Conservation (phyloP, 2,888 invertebrate genomes). For the Vannuccia rotundouncinata region DNA sequence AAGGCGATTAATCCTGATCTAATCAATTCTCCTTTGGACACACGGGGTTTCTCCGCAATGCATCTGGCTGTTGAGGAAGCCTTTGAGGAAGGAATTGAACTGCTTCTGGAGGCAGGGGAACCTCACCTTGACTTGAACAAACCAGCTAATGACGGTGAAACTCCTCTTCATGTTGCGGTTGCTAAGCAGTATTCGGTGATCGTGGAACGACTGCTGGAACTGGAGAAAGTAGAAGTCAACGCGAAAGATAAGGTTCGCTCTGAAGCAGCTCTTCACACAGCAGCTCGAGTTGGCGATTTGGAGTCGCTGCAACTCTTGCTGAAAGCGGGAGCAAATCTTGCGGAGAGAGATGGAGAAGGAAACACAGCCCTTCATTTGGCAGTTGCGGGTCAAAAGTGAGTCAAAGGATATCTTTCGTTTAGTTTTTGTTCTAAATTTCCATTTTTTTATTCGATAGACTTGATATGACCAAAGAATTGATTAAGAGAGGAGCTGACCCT, state of each 20-base stretch:
- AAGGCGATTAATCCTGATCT: background rate
- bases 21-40: background rate
- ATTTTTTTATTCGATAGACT: background rate
- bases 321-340: background rate
- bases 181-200: background rate
- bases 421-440: background rate
- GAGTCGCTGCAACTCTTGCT: background rate
- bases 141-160: background rate
- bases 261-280: background rate
- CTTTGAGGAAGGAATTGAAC: slow-evolving; percentile 7
- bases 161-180: slow-evolving; percentile 4
- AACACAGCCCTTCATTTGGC: slow-evolving; percentile 21
- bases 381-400: background rate
- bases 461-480: background rate
- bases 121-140: background rate
- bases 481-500: background rate
- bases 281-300: background rate
- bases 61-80: background rate
- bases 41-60: background rate
- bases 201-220: background rate
- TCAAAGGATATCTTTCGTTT: background rate
- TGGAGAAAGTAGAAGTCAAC: background rate
- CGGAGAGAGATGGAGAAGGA: background rate
- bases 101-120: background rate
- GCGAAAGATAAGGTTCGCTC: background rate